Base-by-base conservation (phyloP, 1,140 invertebrate species). In the Marisa cornuarietis region DNA sequence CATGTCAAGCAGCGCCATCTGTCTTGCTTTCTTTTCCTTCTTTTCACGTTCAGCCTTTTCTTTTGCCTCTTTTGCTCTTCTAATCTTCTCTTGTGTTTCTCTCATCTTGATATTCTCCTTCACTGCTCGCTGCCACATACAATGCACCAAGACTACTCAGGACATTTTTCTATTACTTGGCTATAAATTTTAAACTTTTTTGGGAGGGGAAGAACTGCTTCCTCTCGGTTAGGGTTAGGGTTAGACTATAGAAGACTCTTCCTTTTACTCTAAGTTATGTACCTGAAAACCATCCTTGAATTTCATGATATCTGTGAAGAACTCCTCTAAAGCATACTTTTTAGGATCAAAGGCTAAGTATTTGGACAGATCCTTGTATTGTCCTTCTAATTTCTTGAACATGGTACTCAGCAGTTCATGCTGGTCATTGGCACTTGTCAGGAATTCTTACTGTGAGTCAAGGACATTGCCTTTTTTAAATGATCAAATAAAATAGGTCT, bases 311-410 rank as follows among this genome's bases (percentile, higher is more conserved):
- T 99, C 98, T 0, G 93, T 93, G 90, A 99, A 99, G 92, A 99
- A 99, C 89, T 99, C 98, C 87, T 99, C 98, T 77, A 99, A 94
- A 0, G 95, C 94, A 88, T 99, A 99, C 90, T 99, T 99, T 82
- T 94, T 94, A 22, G 95, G 94, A 88, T 99, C 98, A 91, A 99
- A 99, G 5, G 95, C 93, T 90, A 95, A 99, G 90, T 95, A 99
- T 88, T 98, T 97, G 0, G 96, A 94, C 16, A 99, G 91, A 72
- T 95, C 95, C 31, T 93, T 93, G 91, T 96, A 99, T 0, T 97
- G 87, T 51, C 92, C 93, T 81, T 97, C 96, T 95, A 99, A 97
- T 89, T 98, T 97, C 83, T 95, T 95, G 88, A 95, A 96, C 97
- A 99, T 99, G 73, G 95, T 96, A 87, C 96, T 94, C 78, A 99